Evolutionary conservation across 2,113 vertebrate genomes (phyloP).

Genomic region (Alexandromys fortis): DNA sequence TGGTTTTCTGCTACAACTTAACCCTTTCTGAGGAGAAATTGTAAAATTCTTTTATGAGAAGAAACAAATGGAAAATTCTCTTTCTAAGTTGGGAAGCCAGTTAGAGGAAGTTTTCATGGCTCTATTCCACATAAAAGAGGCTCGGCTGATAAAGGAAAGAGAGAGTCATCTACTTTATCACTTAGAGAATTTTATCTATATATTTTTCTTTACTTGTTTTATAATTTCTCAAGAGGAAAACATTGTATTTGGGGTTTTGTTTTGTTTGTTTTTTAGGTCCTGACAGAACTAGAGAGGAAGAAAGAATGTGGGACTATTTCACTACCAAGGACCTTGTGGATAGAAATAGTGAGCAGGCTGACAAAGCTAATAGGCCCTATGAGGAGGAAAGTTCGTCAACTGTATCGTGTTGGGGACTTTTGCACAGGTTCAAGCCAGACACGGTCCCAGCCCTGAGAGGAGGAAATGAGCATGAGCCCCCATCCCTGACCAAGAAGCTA

Average conservation of each 20-base stretch:
- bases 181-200: constrained; percentile 14
- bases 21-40: constrained; percentile 10
- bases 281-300: constrained; percentile 66
- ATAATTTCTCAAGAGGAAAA: constrained; percentile 36
- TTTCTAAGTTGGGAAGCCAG: constrained; percentile 51
- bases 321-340: constrained; percentile 55
- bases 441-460: fast-evolving
- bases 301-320: constrained; percentile 71
- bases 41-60: background rate
- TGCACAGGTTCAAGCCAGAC: background rate
- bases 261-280: constrained; percentile 66
- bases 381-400: background rate
- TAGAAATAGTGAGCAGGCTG: background rate
- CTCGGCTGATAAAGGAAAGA: background rate
- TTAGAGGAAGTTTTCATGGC: background rate
- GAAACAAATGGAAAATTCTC: constrained; percentile 50
- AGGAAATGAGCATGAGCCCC: too few species aligned
- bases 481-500: background rate
- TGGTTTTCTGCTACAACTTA: constrained; percentile 24
- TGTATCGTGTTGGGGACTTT: background rate
- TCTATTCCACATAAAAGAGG: constrained; percentile 36
- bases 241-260: background rate
- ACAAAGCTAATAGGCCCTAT: background rate
- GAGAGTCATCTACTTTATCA: background rate
- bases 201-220: constrained; percentile 55